These are phyloP conservation scores for Crioceris asparagi DNA, from an alignment of 2,888 invertebrate species.

Conservation along the genomic window DNA sequence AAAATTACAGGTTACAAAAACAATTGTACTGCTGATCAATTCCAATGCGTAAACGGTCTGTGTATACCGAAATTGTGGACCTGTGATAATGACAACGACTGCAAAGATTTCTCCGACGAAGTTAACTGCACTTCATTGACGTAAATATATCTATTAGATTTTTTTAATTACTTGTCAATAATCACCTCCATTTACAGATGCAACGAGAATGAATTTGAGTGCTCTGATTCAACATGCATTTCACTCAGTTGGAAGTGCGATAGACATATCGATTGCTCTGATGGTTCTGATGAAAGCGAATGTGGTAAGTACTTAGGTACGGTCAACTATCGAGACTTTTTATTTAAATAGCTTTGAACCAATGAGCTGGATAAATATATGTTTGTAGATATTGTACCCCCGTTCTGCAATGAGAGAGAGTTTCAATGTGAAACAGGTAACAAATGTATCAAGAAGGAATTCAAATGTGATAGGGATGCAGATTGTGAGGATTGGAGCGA, in stretches of 20 bases:
- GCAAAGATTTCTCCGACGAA: slow-evolving; percentile 71
- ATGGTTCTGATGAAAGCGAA: slow-evolving; percentile 62
- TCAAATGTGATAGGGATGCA: slow-evolving; percentile 75
- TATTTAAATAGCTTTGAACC: neutral
- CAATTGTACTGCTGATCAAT: slow-evolving; percentile 62
- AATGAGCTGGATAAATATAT: neutral
- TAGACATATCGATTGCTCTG: slow-evolving; percentile 62
- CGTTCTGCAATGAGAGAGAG: slow-evolving; percentile 61
- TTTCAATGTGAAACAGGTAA: slow-evolving; percentile 60
- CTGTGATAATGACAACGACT: slow-evolving; percentile 71
- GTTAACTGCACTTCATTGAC: slow-evolving; percentile 56
- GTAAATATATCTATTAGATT: slow-evolving; percentile 40
- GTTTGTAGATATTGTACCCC: slow-evolving; percentile 38
- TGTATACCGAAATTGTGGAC: slow-evolving; percentile 66
- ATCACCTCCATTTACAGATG: slow-evolving; percentile 44
- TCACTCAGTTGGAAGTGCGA: slow-evolving; percentile 65
- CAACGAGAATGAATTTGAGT: slow-evolving; percentile 60
- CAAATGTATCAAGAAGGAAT: slow-evolving; percentile 63
- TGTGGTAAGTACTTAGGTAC: slow-evolving; percentile 58
- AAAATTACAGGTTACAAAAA: slow-evolving; percentile 32
- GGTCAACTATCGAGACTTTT: neutral
- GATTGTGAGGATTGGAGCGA: slow-evolving; percentile 85
- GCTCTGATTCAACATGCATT: slow-evolving; percentile 63
- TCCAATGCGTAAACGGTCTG: slow-evolving; percentile 65
- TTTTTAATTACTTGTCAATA: slow-evolving; percentile 1